These are phyloP conservation scores for Busseola fusca DNA, from an alignment of 2,888 invertebrate species.

Conservation along the genomic window DNA sequence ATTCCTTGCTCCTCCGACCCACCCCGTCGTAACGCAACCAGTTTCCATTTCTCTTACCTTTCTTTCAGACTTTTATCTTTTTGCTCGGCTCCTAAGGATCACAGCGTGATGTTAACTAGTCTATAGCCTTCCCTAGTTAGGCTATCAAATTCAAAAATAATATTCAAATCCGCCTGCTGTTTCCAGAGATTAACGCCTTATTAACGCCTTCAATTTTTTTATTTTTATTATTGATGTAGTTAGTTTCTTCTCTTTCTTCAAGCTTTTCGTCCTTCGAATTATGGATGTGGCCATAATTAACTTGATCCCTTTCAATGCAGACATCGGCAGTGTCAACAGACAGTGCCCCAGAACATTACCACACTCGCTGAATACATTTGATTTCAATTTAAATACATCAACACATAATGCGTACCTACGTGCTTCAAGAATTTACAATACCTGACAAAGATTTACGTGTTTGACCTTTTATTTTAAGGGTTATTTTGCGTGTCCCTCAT, in stretches of 20 bases:
- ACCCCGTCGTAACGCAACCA: no score
- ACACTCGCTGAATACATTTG: constrained; percentile 22
- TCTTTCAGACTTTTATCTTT: no score
- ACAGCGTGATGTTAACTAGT: no score
- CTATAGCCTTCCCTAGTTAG: no score
- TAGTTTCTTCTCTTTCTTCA: background rate
- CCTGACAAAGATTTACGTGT: background rate
- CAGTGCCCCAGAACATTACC: background rate
- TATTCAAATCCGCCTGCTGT: no score
- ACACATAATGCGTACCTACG: background rate
- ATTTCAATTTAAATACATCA: constrained; percentile 32
- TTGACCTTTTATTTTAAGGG: background rate
- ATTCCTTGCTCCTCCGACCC: no score
- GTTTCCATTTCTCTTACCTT: no score
- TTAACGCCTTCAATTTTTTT: no score
- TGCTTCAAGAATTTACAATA: constrained; percentile 5
- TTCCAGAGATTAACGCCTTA: no score
- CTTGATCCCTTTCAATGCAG: background rate
- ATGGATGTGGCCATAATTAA: background rate
- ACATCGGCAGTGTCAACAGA: background rate
- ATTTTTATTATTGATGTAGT: no score
- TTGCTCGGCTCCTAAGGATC: no score
- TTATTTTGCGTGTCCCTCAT: background rate
- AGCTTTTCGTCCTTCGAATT: background rate
- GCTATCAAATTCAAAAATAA: no score